Evolutionary conservation across 2,113 vertebrate species (phyloP).

Genomic region (Leiothrix lutea): DNA sequence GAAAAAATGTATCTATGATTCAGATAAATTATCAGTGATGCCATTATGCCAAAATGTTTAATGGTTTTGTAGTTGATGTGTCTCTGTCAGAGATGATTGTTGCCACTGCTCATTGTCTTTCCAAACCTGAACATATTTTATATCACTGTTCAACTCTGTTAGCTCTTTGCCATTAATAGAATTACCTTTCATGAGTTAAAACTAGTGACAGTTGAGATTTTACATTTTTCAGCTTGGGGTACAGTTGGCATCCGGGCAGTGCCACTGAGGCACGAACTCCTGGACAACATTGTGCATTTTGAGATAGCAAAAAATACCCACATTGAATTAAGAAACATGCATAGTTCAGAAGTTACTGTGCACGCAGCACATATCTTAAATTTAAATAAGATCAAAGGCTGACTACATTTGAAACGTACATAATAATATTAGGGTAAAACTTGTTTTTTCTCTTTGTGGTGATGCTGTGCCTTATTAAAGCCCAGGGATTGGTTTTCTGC

Average conservation of each 20-base stretch:
- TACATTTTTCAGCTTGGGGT: neutral
- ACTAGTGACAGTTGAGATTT: neutral
- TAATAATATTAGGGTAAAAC: slow-evolving; percentile 20
- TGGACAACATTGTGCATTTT: neutral
- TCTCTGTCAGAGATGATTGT: neutral
- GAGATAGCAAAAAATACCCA: neutral
- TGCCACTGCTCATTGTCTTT: neutral
- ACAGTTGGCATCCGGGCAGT: neutral
- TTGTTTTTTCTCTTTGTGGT: neutral
- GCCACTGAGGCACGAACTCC: neutral
- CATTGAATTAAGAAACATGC: neutral
- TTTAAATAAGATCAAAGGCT: slow-evolving; percentile 60
- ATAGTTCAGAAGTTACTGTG: slow-evolving; percentile 9
- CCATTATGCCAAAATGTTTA: neutral
- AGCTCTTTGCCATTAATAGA: neutral
- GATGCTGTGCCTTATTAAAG: slow-evolving; percentile 28
- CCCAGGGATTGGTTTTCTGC: slow-evolving; percentile 21
- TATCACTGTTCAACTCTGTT: neutral
- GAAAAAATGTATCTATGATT: neutral
- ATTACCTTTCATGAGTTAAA: neutral
- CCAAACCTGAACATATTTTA: neutral
- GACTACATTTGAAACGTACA: slow-evolving; percentile 32
- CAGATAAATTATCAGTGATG: neutral
- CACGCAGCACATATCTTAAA: slow-evolving; percentile 10
- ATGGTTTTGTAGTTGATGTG: neutral